Conservation (phyloP, 53 echinoderm and acorn worm species). For the Temnopleurus reevesii region DNA sequence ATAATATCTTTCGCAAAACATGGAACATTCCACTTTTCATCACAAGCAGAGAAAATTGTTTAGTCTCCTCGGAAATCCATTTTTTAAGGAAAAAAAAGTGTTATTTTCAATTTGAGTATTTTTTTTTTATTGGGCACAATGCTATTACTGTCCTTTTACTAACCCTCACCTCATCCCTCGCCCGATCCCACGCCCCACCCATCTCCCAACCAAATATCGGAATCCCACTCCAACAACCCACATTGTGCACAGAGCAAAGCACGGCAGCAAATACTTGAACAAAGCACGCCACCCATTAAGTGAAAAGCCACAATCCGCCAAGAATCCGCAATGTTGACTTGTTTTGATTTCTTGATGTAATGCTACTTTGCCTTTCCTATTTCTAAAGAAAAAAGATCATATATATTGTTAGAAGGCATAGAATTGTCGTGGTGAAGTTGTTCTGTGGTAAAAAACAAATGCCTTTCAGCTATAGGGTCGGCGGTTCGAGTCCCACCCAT, state of each 20-base stretch:
- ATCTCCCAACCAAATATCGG: background rate
- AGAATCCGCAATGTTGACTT: constrained; percentile 29
- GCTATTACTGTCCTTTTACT: background rate
- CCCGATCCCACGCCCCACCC: background rate
- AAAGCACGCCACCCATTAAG: constrained; percentile 40
- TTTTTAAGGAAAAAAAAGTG: too few species aligned
- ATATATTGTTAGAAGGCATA: too few species aligned
- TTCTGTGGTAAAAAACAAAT: too few species aligned
- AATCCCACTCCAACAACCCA: background rate
- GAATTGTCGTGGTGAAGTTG: too few species aligned
- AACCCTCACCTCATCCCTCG: background rate
- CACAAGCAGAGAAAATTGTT: too few species aligned
- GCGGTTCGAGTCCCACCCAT: too few species aligned
- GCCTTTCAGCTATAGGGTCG: too few species aligned
- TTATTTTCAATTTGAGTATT: too few species aligned
- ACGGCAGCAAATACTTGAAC: constrained; percentile 1
- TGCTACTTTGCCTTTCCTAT: constrained; percentile 32
- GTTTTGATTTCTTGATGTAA: constrained; percentile 44
- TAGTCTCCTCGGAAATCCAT: too few species aligned
- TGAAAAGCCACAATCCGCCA: constrained; percentile 1
- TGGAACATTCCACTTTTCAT: too few species aligned
- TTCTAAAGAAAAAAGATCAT: background rate
- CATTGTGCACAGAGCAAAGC: background rate
- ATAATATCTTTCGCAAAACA: too few species aligned
- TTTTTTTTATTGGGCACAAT: too few species aligned